Evolutionary conservation across 2,797 vertebrate genomes (phyloP), one percentile per base, ranked within the genome.

Genomic region (Delichon dasypus): DNA sequence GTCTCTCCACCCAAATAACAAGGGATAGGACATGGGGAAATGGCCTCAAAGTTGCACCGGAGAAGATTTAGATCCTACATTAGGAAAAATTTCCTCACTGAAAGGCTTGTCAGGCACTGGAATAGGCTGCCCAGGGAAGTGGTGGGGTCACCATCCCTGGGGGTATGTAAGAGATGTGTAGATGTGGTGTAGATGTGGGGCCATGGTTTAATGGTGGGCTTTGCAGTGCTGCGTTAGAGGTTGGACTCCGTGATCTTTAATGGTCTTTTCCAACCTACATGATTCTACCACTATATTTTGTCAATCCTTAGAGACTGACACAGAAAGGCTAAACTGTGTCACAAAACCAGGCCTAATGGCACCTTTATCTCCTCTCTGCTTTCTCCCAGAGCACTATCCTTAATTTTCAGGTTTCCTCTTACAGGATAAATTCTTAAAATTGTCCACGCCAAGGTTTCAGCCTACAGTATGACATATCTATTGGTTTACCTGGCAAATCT

Each of bases 401-500:
- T 78, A 57, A 64, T 76, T 91, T 66, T 70, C 73, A 78, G 13
- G 27, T 73, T 72, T 89, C 40, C 11, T 76, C 9, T 20, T 58
- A 61, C 11, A 75, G 58, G n/a, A 76, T 13, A 51, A 76, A 91
- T 62, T 71, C 74, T 71, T 62, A 27, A 4, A 79, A 16, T 82
- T 73, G 55, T 71, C 16, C 57, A 65, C 30, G 92, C 83, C 34
- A 25, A 75, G 34, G 27, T 70, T 38, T 19, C 38, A 90, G 34
- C 17, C 57, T 58, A 57, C 32, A 10, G 17, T 45, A 32, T n/a
- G 40, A 64, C 15, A 79, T 84, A 70, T 19, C 44, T 51, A 45
- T 48, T 7, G 3, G 64, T 96, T 89, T 94, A 90, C 64, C 71
- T 61, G 50, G 29, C 12, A 96, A 90, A 93, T 79, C 51, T 84